A percentile compares a stretch with the other conserved stretches of the same genome.
Evolutionary conservation across 2,113 vertebrate species (phyloP).

Genomic region (Guaruba guarouba): DNA sequence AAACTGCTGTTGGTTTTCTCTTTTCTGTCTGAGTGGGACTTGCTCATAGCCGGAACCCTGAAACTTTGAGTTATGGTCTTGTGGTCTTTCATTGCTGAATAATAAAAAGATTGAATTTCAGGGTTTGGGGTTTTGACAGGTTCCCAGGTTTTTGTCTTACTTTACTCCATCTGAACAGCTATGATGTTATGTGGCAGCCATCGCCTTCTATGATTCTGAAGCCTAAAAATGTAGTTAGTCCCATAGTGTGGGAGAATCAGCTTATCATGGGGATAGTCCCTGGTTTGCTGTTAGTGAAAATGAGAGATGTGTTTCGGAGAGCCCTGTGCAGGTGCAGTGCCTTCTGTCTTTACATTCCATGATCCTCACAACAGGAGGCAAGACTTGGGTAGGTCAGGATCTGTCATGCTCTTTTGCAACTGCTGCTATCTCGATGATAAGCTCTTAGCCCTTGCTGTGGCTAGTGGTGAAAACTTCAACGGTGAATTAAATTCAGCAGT

Average conservation of each 20-base stretch:
- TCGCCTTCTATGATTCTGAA: background rate
- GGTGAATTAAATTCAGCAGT: background rate
- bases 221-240: background rate
- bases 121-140: background rate
- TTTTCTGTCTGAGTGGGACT: background rate
- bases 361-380: background rate
- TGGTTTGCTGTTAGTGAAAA: background rate
- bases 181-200: background rate
- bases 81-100: background rate
- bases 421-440: background rate
- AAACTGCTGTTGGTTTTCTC: background rate
- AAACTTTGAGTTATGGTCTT: background rate
- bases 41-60: background rate
- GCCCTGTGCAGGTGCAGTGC: background rate
- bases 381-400: background rate
- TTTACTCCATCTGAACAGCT: background rate
- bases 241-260: background rate
- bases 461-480: background rate
- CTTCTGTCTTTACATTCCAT: background rate
- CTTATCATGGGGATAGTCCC: background rate
- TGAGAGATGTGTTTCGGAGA: rapidly evolving
- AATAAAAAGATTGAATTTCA: background rate
- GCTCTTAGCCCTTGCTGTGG: background rate
- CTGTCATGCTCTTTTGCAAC: background rate
- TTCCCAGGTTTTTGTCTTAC: background rate